These are phyloP conservation scores for Etheostoma nigrum DNA, from an alignment of 2,797 vertebrate genomes.

Conservation along the genomic window DNA sequence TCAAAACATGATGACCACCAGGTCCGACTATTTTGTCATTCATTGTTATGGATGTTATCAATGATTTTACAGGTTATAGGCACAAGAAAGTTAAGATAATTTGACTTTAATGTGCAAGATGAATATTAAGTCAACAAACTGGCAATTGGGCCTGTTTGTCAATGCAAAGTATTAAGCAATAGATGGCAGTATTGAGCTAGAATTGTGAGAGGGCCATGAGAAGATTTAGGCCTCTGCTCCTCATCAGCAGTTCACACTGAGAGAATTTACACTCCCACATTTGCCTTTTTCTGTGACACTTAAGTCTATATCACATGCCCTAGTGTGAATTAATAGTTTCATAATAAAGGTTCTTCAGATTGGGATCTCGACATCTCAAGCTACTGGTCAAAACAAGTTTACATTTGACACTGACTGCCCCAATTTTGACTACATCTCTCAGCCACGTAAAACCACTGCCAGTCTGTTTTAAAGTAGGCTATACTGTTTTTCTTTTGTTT, in stretches of 20 bases:
- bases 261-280: too few relatives aligned
- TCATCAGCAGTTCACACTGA: background rate
- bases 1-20: background rate
- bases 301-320: background rate
- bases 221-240: background rate
- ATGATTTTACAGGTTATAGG: too few relatives aligned
- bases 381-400: background rate
- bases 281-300: background rate
- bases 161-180: background rate
- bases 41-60: background rate
- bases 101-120: background rate
- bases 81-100: background rate
- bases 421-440: background rate
- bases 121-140: background rate
- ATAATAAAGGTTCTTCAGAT: background rate
- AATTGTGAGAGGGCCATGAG: background rate
- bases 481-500: background rate
- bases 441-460: background rate
- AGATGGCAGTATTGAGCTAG: slow-evolving; percentile 44
- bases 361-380: background rate
- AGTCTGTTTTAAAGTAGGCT: background rate
- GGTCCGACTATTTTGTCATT: background rate
- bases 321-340: background rate
- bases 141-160: background rate
- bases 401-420: background rate